phyloP scores from a whole-genome alignment of 2,888 invertebrate species.

The Ommatoiulus sabulosus region DNA sequence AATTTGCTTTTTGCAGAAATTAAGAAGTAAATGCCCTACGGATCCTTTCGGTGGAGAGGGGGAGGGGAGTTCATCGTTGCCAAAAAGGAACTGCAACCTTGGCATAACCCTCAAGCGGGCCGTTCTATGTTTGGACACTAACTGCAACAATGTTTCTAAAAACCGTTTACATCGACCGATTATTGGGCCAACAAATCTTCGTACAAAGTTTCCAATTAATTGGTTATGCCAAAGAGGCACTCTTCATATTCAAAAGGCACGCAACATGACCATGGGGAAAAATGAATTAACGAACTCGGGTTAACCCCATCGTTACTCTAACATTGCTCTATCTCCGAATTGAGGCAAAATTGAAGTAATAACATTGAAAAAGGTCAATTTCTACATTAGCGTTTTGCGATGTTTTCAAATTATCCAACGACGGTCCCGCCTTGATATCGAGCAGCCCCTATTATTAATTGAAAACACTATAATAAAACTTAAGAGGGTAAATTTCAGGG shows the following conservation, averaged over 20 bases:
- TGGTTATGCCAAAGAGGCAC: neutral
- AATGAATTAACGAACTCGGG: neutral
- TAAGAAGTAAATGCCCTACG: neutral
- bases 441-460: neutral
- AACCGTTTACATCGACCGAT: neutral
- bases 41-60: neutral
- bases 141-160: slow-evolving; percentile 16
- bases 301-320: neutral
- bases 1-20: neutral
- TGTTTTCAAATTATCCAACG: neutral
- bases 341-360: neutral
- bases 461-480: neutral
- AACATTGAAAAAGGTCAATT: slow-evolving; percentile 36
- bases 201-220: neutral
- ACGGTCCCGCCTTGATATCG: neutral
- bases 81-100: neutral
- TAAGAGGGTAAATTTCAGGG: neutral
- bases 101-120: neutral
- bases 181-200: neutral
- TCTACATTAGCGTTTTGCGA: neutral
- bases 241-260: neutral
- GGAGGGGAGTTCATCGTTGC: neutral
- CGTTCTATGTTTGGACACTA: neutral
- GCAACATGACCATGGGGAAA: neutral
- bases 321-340: neutral